These are phyloP conservation scores for Cuniculus paca DNA, from an alignment of 2,797 vertebrate genomes.

Conservation along the genomic window DNA sequence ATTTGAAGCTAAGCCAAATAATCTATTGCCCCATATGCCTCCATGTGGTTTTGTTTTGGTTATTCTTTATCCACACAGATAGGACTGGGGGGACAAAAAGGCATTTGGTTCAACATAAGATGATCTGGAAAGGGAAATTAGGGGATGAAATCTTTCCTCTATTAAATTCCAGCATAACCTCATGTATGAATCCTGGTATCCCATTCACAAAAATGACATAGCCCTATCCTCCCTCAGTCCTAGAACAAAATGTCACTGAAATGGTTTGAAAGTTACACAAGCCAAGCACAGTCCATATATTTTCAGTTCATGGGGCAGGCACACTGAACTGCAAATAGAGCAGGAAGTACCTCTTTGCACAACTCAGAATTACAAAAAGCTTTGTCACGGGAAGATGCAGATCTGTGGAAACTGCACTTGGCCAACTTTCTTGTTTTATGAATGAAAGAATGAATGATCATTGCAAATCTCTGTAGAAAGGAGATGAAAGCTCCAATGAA, in stretches of 20 bases:
- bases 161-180: neutral
- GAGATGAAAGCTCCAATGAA: neutral
- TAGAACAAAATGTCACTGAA: neutral
- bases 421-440: neutral
- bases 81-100: neutral
- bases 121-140: neutral
- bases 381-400: neutral
- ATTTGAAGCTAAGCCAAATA: neutral
- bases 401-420: neutral
- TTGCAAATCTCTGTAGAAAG: neutral
- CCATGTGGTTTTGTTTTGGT: neutral
- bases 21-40: neutral
- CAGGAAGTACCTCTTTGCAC: neutral
- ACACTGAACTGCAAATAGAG: neutral
- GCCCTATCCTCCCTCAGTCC: neutral
- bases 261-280: neutral
- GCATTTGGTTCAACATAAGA: neutral
- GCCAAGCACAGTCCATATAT: neutral
- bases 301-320: neutral
- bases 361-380: neutral
- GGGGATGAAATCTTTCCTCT: neutral
- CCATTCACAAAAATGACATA: conserved; percentile 4
- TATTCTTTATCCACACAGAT: neutral
- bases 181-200: neutral
- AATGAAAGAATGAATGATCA: neutral